A percentile compares a stretch with the other conserved stretches of the same genome.
phyloP scores from a whole-genome alignment of 1,140 invertebrate genomes.

The Neodiprion fabricii region DNA sequence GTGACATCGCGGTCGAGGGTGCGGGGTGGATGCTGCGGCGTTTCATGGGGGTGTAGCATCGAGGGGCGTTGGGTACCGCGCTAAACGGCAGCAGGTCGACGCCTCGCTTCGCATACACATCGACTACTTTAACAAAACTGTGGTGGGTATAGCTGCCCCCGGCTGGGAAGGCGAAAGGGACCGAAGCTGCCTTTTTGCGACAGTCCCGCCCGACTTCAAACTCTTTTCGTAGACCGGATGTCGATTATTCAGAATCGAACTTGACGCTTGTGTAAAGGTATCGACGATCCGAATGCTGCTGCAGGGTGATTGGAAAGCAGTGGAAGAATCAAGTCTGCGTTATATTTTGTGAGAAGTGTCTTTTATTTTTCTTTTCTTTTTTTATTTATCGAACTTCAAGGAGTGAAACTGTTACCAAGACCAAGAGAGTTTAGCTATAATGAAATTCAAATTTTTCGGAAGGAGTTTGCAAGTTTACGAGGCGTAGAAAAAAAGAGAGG shows the following conservation, averaged over 20 bases:
- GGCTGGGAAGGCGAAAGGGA: conserved; percentile 1
- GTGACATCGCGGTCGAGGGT: conserved; percentile 2
- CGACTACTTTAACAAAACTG: conserved; percentile 10
- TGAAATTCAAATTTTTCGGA: too few species aligned
- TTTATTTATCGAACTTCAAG: too few species aligned
- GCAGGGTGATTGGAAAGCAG: background rate
- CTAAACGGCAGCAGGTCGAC: conserved; percentile 13
- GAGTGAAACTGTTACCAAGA: too few species aligned
- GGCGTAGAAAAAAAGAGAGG: too few species aligned
- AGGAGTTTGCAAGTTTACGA: too few species aligned
- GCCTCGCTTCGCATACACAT: conserved; percentile 12
- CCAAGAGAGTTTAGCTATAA: too few species aligned
- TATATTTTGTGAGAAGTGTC: too few species aligned
- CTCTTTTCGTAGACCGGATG: background rate
- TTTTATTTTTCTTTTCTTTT: too few species aligned
- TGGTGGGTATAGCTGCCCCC: background rate
- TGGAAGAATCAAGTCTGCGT: too few species aligned
- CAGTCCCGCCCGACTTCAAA: background rate
- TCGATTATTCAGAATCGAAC: too few species aligned
- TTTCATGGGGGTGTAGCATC: background rate
- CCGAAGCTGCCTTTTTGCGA: background rate
- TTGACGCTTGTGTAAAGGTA: background rate
- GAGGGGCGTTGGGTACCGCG: background rate
- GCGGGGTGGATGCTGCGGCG: background rate
- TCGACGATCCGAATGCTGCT: background rate